Conservation (phyloP, 1,140 invertebrate genomes). For the Globodera ellingtonae region DNA sequence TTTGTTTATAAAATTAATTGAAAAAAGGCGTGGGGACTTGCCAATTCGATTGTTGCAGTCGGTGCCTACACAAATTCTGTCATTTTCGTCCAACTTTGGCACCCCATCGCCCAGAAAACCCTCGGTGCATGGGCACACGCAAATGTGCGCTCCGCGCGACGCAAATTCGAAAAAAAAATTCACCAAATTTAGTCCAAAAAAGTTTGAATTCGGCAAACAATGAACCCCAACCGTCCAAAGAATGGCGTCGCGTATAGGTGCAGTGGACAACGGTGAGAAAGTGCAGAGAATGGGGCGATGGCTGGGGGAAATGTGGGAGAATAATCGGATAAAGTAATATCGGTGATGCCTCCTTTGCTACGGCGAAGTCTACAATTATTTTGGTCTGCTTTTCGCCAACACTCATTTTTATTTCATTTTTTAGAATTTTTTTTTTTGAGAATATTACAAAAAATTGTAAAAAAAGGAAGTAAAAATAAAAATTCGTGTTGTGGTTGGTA, state of each 20-base stretch:
- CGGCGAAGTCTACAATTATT: too few relatives aligned
- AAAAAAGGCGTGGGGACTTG: not conserved
- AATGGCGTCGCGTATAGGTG: conserved; percentile 49
- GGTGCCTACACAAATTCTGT: conserved; percentile 58
- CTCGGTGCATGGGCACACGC: conserved; percentile 60
- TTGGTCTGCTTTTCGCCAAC: too few relatives aligned
- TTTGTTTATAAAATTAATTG: not conserved
- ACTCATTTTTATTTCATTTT: too few relatives aligned
- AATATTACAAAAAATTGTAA: too few relatives aligned
- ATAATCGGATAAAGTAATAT: not conserved
- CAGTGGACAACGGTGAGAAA: conserved; percentile 57
- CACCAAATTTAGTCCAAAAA: not conserved
- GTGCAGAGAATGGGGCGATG: not conserved
- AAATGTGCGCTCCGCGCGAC: conserved; percentile 47
- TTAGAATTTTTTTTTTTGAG: too few relatives aligned
- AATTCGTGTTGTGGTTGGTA: too few relatives aligned
- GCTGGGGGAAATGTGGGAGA: conserved; percentile 4
- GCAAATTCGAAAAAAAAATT: conserved; percentile 25
- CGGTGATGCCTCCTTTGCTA: too few relatives aligned
- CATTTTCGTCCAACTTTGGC: conserved; percentile 46
- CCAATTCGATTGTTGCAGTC: conserved; percentile 62
- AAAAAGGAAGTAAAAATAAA: too few relatives aligned
- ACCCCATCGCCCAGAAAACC: conserved; percentile 62
- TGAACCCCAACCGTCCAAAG: conserved; percentile 9
- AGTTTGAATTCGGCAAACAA: not conserved